A percentile compares a stretch with the other conserved stretches of the same genome.
These are phyloP conservation scores for Pimephales promelas DNA, from an alignment of 2,113 vertebrate species.

Conservation along the genomic window DNA sequence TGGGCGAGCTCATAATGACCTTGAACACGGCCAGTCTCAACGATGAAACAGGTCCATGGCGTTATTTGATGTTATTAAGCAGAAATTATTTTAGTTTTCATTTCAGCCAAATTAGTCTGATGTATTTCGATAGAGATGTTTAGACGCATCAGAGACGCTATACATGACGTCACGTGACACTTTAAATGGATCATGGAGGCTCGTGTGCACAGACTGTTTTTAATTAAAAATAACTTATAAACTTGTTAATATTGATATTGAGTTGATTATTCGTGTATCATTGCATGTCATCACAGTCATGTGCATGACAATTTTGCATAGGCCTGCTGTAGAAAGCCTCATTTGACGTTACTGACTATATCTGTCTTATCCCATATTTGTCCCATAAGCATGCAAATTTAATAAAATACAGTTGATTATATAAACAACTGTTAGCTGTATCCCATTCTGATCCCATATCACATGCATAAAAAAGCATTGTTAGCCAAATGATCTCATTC, in stretches of 20 bases:
- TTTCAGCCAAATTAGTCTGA: background rate
- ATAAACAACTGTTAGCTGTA: no score
- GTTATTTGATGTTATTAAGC: background rate
- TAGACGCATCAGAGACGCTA: background rate
- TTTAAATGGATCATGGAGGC: background rate
- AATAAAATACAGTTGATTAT: no score
- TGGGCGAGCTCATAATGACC: conserved; percentile 79
- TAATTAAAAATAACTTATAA: background rate
- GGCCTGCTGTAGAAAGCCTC: background rate
- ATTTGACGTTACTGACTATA: background rate
- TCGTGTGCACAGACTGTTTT: background rate
- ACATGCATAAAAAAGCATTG: background rate
- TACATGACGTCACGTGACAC: background rate
- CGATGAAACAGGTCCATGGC: conserved; percentile 78
- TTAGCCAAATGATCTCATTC: background rate
- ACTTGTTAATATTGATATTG: background rate
- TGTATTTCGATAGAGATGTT: background rate
- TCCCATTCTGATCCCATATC: background rate
- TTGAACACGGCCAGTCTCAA: conserved; percentile 83
- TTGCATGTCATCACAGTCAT: background rate
- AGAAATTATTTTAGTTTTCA: background rate
- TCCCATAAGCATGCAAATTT: no score
- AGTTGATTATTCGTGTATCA: background rate
- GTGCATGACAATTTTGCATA: background rate
- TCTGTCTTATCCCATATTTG: no score